Evolutionary conservation across 2,888 invertebrate species (phyloP), one percentile per base, ranked within the genome.

Genomic region (Rhagophthalmus giganteus): DNA sequence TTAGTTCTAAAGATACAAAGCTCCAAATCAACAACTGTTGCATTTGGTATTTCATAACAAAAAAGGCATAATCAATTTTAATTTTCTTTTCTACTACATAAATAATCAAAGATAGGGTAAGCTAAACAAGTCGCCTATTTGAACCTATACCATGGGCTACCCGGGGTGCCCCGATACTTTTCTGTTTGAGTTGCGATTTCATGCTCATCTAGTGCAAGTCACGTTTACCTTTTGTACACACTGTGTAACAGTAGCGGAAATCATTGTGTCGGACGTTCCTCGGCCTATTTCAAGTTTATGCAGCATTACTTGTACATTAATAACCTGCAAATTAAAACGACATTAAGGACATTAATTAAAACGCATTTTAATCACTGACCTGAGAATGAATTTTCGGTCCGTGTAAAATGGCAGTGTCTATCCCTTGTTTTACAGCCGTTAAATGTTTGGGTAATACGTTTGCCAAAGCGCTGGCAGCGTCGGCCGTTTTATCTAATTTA

Each of bases 381-480:
- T 91, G 92, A 62, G 87, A 94, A 15, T 88, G 86, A 12, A 96
- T 78, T 64, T 90, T 84, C 0, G 96, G 94, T 7, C 99, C 99
- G 70, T 86, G 83, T 35, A 79, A 68, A 3, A 94, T 72, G 0
- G 88, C 90, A 1, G 85, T 76, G 24, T 74, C 69, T 1, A 90
- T 78, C 0, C 94, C 95, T 59, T 82, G 84, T 45, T 81, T 81
- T 12, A 95, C 77, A 1, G 90, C 86, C 42, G 81, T 77, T 64
- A 91, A 69, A 55, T 82, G 81, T 37, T 83, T 84, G 7, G 85
- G 84, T 46, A 80, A 79, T 10, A 94, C 68, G 38, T 77, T 76
- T 0, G 83, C 78, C 6, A 93, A 76, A 72, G 87, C 87, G 4
- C 82, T 79, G 0, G 84, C 81, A 60, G 79, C 83, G 6, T 90